Percentiles rank a stretch among this genome's conserved stretches.
These are phyloP conservation scores for Erpobdella octoculata DNA, from an alignment of 2,888 invertebrate species.

Conservation along the genomic window DNA sequence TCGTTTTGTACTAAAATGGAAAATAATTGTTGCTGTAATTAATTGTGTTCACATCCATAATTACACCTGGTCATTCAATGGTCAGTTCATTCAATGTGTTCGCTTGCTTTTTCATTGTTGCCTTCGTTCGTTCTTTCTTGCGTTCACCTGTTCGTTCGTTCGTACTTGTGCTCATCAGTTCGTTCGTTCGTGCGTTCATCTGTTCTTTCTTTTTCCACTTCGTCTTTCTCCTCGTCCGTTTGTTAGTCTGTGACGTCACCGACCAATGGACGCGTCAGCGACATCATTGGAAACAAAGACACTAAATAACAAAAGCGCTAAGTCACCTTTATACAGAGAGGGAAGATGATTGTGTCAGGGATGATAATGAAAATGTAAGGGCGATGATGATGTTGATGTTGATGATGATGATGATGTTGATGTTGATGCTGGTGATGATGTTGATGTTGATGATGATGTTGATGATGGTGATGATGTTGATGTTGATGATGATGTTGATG, in stretches of 20 bases:
- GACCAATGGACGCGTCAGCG: background rate
- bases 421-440: conserved; percentile 12
- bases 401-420: background rate
- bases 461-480: conserved; percentile 1
- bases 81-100: background rate
- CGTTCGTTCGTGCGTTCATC: background rate
- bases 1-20: too few species aligned
- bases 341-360: too few species aligned
- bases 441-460: background rate
- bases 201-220: background rate
- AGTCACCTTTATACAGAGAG: too few species aligned
- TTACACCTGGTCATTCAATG: too few species aligned
- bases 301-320: too few species aligned
- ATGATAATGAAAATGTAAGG: too few species aligned
- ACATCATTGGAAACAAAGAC: background rate
- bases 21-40: too few species aligned
- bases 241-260: background rate
- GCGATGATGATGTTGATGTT: background rate
- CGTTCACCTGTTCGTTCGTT: conserved; percentile 1
- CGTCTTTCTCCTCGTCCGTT: background rate
- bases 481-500: background rate
- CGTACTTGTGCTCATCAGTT: background rate
- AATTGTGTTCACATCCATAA: too few species aligned
- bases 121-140: background rate
- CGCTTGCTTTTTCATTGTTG: background rate